Conservation (phyloP, 2,113 vertebrate genomes). For the Columba livia region DNA sequence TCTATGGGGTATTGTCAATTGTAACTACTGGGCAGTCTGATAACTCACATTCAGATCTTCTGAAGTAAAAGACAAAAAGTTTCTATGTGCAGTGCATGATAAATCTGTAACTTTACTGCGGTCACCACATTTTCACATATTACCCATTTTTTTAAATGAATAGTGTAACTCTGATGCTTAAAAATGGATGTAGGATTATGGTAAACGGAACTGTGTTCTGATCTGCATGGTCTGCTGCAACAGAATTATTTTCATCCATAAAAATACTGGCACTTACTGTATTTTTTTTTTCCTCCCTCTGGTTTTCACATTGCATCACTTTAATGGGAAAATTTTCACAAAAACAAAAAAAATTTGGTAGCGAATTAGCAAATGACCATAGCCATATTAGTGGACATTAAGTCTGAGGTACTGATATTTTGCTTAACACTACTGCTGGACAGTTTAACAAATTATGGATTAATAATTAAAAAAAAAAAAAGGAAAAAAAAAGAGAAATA, state of each 20-base stretch:
- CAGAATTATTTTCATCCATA: neutral
- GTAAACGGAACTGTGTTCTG: neutral
- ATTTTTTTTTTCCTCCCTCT: neutral
- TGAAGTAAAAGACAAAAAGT: neutral
- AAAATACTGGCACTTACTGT: neutral
- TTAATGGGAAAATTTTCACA: neutral
- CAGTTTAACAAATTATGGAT: neutral
- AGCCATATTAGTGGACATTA: neutral
- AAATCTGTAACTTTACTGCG: neutral
- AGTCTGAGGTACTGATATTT: neutral
- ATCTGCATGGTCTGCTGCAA: neutral
- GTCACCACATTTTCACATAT: neutral
- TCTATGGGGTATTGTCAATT: neutral
- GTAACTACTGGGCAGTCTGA: neutral
- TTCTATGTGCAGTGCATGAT: neutral
- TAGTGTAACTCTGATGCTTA: neutral
- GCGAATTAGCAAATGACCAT: neutral
- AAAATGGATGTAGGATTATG: neutral
- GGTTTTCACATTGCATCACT: neutral
- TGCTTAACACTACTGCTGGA: neutral
- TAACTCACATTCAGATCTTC: neutral
- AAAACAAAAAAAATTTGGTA: neutral
- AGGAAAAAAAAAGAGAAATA: neutral
- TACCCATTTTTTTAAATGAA: neutral
- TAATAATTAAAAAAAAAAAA: neutral